phyloP scores from a whole-genome alignment of 2,888 invertebrate species.

The Schizaphis graminum region DNA sequence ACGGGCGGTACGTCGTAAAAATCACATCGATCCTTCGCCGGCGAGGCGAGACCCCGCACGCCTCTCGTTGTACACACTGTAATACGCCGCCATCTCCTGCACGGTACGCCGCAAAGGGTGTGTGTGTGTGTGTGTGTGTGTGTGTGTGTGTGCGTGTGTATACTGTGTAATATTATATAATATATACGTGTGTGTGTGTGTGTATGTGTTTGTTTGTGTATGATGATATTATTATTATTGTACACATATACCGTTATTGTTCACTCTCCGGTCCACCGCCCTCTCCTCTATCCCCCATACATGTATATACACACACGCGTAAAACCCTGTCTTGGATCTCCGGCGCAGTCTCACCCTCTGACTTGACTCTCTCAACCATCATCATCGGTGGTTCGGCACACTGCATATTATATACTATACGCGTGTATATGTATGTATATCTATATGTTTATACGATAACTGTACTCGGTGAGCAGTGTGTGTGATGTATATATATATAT shows the following conservation, averaged over 20 bases:
- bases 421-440: no score
- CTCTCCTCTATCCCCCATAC: background rate
- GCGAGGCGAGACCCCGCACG: background rate
- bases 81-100: background rate
- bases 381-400: background rate
- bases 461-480: no score
- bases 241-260: slow-evolving; percentile 9
- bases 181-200: background rate
- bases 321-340: background rate
- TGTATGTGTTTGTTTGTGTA: background rate
- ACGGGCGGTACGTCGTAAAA: slow-evolving; percentile 61
- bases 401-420: background rate
- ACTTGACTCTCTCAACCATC: background rate
- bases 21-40: slow-evolving; percentile 50
- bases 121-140: no score
- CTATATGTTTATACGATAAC: no score
- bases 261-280: background rate
- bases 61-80: background rate
- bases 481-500: background rate
- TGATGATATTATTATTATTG: slow-evolving; percentile 43
- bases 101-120: slow-evolving; percentile 10
- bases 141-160: no score
- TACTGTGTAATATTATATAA: background rate
- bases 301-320: background rate
- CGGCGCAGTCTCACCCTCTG: background rate